These are phyloP conservation scores for Plectropomus leopardus DNA, from an alignment of 2,113 vertebrate species.

Conservation along the genomic window DNA sequence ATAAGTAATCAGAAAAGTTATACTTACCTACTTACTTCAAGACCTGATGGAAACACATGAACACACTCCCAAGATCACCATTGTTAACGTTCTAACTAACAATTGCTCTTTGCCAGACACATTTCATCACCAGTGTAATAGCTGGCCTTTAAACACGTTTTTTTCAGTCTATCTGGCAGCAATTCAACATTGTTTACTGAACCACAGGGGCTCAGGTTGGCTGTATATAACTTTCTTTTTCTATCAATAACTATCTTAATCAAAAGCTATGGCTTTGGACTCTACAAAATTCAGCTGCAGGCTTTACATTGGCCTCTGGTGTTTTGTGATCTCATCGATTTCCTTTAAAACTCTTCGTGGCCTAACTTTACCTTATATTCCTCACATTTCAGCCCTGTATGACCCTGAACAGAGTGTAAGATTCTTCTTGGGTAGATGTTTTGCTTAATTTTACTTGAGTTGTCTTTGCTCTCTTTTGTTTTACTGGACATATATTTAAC, in stretches of 20 bases:
- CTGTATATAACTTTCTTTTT: background rate
- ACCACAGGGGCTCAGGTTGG: background rate
- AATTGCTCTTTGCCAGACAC: background rate
- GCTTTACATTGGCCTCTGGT: background rate
- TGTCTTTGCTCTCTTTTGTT: background rate
- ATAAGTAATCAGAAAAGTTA: background rate
- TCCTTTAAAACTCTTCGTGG: background rate
- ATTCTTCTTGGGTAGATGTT: no score
- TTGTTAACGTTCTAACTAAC: background rate
- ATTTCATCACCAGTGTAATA: background rate
- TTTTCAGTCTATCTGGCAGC: background rate
- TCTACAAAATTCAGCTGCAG: background rate
- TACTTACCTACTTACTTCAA: no score
- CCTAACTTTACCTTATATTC: background rate
- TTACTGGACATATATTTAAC: background rate
- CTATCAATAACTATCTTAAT: background rate
- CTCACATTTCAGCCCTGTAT: no score
- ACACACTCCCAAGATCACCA: background rate
- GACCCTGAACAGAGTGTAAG: background rate
- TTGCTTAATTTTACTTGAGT: background rate
- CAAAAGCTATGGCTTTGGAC: slow-evolving; percentile 1
- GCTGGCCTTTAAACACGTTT: background rate
- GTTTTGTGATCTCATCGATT: background rate
- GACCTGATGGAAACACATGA: background rate
- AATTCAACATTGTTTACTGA: background rate